phyloP scores from a whole-genome alignment of 53 echinoderm and acorn worm genomes.

The Paracentrotus lividus region DNA sequence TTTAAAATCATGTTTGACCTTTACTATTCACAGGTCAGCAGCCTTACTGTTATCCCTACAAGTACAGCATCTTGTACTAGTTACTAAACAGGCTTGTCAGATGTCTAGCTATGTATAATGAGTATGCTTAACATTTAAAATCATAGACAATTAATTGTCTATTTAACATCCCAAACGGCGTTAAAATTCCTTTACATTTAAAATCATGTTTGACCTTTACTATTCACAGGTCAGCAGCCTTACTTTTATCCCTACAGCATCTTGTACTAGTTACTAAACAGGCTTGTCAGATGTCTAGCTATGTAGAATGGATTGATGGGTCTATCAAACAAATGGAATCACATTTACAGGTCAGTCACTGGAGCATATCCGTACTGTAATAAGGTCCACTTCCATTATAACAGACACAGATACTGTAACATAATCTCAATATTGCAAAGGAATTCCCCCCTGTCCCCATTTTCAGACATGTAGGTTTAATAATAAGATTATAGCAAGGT shows the following conservation, averaged over 20 bases:
- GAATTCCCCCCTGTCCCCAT: too few species aligned
- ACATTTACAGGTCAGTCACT: slow-evolving; percentile 77
- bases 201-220: neutral
- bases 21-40: slow-evolving; percentile 76
- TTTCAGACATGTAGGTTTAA: too few species aligned
- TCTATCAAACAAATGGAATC: slow-evolving; percentile 91
- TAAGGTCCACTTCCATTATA: too few species aligned
- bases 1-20: neutral
- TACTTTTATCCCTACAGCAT: slow-evolving; percentile 87
- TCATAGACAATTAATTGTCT: too few species aligned
- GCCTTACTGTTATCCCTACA: slow-evolving; percentile 87
- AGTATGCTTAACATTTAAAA: neutral
- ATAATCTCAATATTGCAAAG: too few species aligned
- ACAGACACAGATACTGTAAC: too few species aligned
- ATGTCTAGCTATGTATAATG: slow-evolving; percentile 79
- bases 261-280: slow-evolving; percentile 92
- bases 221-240: slow-evolving; percentile 82
- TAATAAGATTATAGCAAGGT: too few species aligned
- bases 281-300: slow-evolving; percentile 87
- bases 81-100: slow-evolving; percentile 92
- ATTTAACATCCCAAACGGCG: too few species aligned
- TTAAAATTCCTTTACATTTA: too few species aligned
- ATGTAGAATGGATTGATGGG: slow-evolving; percentile 92
- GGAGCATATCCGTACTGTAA: too few species aligned
- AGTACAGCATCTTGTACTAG: slow-evolving; percentile 89